Conservation (phyloP, 1,140 invertebrate species). For the Lepidurus arcticus region DNA sequence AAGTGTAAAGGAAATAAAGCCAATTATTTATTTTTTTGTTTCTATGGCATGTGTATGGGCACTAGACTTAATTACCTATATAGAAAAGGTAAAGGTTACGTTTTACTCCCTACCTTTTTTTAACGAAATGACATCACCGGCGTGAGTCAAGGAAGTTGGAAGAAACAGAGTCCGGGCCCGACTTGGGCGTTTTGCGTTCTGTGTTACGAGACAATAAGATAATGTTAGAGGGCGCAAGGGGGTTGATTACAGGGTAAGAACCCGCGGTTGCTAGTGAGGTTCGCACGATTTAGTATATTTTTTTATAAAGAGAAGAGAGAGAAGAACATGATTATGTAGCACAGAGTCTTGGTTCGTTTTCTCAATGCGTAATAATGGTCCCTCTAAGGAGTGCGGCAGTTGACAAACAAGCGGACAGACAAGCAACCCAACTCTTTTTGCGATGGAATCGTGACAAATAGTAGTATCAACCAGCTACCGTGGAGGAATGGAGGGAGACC, state of each 20-base stretch:
- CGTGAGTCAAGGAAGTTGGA: neutral
- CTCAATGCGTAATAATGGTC: neutral
- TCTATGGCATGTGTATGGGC: neutral
- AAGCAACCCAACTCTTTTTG: neutral
- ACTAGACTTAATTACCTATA: too few species aligned
- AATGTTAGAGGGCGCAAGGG: slow-evolving; percentile 10
- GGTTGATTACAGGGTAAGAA: slow-evolving; percentile 10
- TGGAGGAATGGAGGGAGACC: neutral
- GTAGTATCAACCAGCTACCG: neutral
- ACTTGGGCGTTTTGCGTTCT: neutral
- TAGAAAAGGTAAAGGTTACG: neutral
- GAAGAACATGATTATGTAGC: neutral
- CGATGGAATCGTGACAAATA: slow-evolving; percentile 1
- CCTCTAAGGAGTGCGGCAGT: neutral
- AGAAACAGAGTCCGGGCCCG: neutral
- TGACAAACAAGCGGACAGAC: slow-evolving; percentile 6
- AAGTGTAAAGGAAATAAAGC: too few species aligned
- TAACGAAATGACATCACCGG: neutral
- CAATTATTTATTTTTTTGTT: neutral
- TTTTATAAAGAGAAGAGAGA: neutral
- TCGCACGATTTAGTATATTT: neutral
- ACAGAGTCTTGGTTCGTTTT: neutral
- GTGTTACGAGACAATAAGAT: neutral
- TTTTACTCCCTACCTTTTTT: neutral
- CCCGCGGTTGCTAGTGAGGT: neutral